Evolutionary conservation across 1,140 invertebrate species (phyloP).

Genomic region (Helicoverpa zea): DNA sequence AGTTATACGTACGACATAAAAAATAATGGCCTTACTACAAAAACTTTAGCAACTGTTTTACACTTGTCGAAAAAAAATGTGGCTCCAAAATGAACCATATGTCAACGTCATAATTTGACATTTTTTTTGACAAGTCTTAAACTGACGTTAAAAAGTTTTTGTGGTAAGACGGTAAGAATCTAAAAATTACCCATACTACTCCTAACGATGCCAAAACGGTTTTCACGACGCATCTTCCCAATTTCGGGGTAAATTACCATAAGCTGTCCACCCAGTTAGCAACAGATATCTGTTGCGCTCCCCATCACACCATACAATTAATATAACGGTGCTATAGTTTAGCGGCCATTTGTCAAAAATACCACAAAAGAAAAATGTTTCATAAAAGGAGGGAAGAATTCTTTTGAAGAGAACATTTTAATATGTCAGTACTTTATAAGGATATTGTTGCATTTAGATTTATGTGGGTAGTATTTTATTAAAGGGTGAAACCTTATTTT

Average conservation of each 20-base stretch:
- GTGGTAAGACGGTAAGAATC: no score
- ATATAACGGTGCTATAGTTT: constrained; percentile 38
- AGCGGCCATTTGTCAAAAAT: constrained; percentile 42
- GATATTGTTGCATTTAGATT: not conserved
- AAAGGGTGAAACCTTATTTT: not conserved
- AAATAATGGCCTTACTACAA: no score
- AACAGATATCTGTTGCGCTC: constrained; percentile 66
- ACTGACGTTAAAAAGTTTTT: no score
- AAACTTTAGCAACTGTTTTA: no score
- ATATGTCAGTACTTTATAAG: not conserved
- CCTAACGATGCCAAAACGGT: no score
- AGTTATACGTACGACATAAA: no score
- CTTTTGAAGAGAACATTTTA: constrained; percentile 11
- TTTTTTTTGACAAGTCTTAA: no score
- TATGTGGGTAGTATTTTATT: not conserved
- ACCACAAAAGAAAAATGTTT: constrained; percentile 31
- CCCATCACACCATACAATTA: constrained; percentile 47
- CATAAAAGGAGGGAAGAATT: constrained; percentile 21
- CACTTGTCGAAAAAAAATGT: no score
- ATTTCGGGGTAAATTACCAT: constrained; percentile 6
- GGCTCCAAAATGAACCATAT: no score
- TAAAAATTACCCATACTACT: no score
- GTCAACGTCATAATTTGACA: no score
- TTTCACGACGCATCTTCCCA: not conserved
- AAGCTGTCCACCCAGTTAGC: constrained; percentile 49